Evolutionary conservation across 2,797 vertebrate genomes (phyloP), one percentile per base, ranked within the genome.

Genomic region (Halcyon leucocephala): DNA sequence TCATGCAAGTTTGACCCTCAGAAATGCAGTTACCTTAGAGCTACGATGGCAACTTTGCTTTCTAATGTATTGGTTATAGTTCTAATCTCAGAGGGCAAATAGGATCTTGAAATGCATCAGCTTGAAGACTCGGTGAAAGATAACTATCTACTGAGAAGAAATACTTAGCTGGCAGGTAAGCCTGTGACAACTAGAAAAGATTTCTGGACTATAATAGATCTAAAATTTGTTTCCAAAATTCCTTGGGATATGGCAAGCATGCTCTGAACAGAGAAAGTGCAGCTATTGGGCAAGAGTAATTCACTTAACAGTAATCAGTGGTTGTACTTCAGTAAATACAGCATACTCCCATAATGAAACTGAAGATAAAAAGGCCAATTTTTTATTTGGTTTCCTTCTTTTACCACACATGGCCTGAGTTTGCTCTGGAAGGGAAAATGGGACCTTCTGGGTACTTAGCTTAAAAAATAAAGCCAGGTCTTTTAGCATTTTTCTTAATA

Each of bases 301-400:
- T 95, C 54, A 86, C 65, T 94, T 90, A 85, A 52, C 26, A n/a
- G 49, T 51, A 89, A 65, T 64, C 42, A 85, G 79, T 93, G 72
- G 54, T 73, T 94, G 58, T 58, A 28, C 72, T 86, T 90, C 57
- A 91, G 46, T 93, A 78, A 93, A 84, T 60, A 78, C 10, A 73
- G 33, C 64, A 54, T 33, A 46, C 49, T 92, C 39, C 57, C 46
- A 62, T 52, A 78, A 72, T 41, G 80, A 90, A 91, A 87, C 61
- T 76, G 57, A 71, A 89, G 24, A 92, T 19, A n/a, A 81, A 92
- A 92, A 69, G 13, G 33, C 35, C 73, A 79, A 10, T 51, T 92
- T 95, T 55, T 85, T 66, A 48, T 72, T 94, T 76, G 55, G 39
- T 88, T 96, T 94, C 54, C 16, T 86, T 77, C 8, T 82, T 91